Conservation (phyloP, 92 coral and sea anemone genomes). For the Palythoa heliodiscus region DNA sequence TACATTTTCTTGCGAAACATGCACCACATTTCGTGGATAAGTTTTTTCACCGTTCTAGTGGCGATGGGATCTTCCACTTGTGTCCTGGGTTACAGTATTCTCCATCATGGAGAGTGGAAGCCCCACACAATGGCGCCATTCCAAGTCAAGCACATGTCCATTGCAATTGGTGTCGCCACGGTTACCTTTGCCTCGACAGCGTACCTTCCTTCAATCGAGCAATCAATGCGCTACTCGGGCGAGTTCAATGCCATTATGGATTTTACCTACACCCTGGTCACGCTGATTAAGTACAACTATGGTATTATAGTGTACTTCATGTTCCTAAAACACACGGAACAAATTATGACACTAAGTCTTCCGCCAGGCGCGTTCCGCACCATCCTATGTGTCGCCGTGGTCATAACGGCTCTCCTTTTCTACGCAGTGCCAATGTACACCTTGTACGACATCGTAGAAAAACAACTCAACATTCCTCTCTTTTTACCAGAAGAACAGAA, state of each 20-base stretch:
- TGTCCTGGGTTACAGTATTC: slow-evolving; percentile 74
- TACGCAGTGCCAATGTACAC: slow-evolving; percentile 92
- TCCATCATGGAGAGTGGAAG: slow-evolving; percentile 72
- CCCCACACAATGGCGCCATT: slow-evolving; percentile 74
- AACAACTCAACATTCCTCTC: slow-evolving; percentile 81
- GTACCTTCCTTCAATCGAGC: slow-evolving; percentile 83
- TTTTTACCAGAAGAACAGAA: slow-evolving; percentile 74
- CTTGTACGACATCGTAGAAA: slow-evolving; percentile 82
- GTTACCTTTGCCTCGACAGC: slow-evolving; percentile 87
- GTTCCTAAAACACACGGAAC: slow-evolving; percentile 89
- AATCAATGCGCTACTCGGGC: slow-evolving; percentile 83
- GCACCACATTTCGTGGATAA: slow-evolving; percentile 87
- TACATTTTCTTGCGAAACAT: slow-evolving; percentile 81
- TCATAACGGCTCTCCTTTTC: slow-evolving; percentile 78
- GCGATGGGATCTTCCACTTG: slow-evolving; percentile 85
- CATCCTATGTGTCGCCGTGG: slow-evolving; percentile 72
- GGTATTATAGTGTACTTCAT: slow-evolving; percentile 86
- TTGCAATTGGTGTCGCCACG: slow-evolving; percentile 83
- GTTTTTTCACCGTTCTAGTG: slow-evolving; percentile 80
- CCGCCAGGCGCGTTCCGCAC: slow-evolving; percentile 80
- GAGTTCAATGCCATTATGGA: slow-evolving; percentile 95
- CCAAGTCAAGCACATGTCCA: slow-evolving; percentile 79
- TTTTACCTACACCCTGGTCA: slow-evolving; percentile 84
- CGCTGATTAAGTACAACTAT: slow-evolving; percentile 87
- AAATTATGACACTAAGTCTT: slow-evolving; percentile 87